Evolutionary conservation across 2,888 invertebrate genomes (phyloP), one percentile per base, ranked within the genome.

Genomic region (Drosophila peninsularis): DNA sequence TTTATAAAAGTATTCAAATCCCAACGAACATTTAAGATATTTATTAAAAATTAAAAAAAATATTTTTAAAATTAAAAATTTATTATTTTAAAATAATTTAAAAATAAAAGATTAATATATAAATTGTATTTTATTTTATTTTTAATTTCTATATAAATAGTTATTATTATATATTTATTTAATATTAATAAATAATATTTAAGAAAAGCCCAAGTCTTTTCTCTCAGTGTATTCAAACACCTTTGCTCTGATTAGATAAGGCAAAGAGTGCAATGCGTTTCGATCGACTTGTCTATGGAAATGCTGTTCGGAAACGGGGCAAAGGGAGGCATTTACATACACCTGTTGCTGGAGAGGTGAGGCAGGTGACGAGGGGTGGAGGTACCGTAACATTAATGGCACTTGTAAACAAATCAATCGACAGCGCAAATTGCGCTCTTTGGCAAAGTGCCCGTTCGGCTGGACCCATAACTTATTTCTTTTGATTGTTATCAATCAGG

Each of bases 401-500:
- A 77, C 78, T 82, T 84, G 83, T 87, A 78, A 82, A 80, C 84
- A 84, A 82, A 87, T 84, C 82, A 73, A 87, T 80, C 71, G 83
- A 86, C 78, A 72, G 74, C 67, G 80, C 88, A 80, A 84, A 87
- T 83, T 83, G 83, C 55, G 44, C 60, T 55, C 68, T 53, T 47
- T 52, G 62, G 56, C 77, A 77, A 67, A 71, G 72, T 78, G 68
- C 63, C 54, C 44, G 62, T 34, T 24, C 55, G 50, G 49, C 13
- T 67, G 50, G 61, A 68, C 69, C 69, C 62, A 62, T 53, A 47
- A 47, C 54, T 36, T 5, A 57, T 69, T 42, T 50, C 17, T 36
- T 50, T 37, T 37, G 73, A 76, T 77, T 77, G 83, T 82, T 88
- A 88, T 88, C 88, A 80, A 85, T 85, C 71, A 66, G 24, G 39